Evolutionary conservation across 2,113 vertebrate genomes (phyloP), one percentile per base, ranked within the genome.

Genomic region (Balaenoptera acutorostrata): DNA sequence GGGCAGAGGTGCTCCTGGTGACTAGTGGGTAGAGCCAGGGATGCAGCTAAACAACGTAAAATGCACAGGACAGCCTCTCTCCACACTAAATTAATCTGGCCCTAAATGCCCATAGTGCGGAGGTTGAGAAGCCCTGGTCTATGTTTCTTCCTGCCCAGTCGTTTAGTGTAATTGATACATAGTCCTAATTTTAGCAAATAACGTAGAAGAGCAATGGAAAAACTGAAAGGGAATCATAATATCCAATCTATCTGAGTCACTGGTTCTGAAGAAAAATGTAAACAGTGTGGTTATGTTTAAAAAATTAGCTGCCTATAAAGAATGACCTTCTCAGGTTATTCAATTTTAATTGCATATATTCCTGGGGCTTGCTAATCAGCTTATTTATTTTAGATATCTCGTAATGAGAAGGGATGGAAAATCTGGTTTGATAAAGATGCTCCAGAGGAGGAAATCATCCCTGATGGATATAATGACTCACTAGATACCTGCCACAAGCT

Each of bases 381-480:
- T 75, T 96, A 66, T 95, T 81, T 81, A 66, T 95, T 96, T 89
- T 96, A 99, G 99, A 88, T 99, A 98, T 39, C 97, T 15, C 31
- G 29, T 44, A 98, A 97, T 95, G 99, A 99, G 77, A 99, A 99
- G 39, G 96, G 64, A 13, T 99, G 99, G 99, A 99, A 99, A 91
- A 92, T 3, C 31, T 99, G 99, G 99, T 99, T 99, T 97, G 99
- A 99, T 92, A 98, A 98, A 93, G 98, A 99, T 46, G 97, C 98
- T 93, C 99, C 99, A 0, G 99, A 99, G 95, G 99, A 99, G 96
- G 98, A 98, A 96, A 57, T 98, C 41, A 98, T 99, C 46, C 99
- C 99, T 29, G 97, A 98, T 86, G 99, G 99, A 89, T 99, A 99
- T 69, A 99, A 90, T 14, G 98, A 99, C 41, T 98, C 98, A 0